These are phyloP conservation scores for Epirrhoe tristata DNA, from an alignment of 2,888 invertebrate genomes.

Conservation along the genomic window DNA sequence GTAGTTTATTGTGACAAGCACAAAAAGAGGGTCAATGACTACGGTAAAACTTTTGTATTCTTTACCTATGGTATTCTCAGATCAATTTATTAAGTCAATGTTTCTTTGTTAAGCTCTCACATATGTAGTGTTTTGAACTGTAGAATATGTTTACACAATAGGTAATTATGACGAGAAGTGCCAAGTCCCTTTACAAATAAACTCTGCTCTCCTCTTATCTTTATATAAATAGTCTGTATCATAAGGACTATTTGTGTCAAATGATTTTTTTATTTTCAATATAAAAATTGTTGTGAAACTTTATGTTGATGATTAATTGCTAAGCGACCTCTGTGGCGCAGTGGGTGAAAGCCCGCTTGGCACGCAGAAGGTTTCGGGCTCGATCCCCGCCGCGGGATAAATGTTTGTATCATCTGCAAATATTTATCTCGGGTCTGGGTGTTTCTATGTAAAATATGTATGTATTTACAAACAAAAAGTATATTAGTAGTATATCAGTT, in stretches of 20 bases:
- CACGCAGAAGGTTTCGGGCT: too few species aligned
- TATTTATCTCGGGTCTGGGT: too few species aligned
- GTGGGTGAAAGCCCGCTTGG: too few species aligned
- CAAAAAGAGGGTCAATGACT: constrained; percentile 15
- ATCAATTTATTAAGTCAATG: background rate
- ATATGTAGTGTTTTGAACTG: background rate
- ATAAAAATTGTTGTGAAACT: background rate
- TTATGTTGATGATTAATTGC: background rate
- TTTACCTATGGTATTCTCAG: too few species aligned
- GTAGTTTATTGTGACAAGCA: constrained; percentile 19
- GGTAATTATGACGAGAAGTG: constrained; percentile 42
- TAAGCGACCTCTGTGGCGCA: too few species aligned
- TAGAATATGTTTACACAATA: background rate
- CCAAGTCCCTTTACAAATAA: constrained; percentile 53
- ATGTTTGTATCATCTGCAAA: too few species aligned
- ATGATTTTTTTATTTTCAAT: background rate
- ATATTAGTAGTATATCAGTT: too few species aligned
- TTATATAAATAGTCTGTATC: constrained; percentile 15
- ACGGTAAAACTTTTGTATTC: background rate
- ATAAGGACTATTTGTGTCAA: constrained; percentile 11
- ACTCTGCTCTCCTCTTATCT: constrained; percentile 48
- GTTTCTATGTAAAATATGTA: too few species aligned
- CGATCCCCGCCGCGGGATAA: too few species aligned
- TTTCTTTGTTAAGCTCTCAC: background rate
- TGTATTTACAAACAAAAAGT: too few species aligned